Percentiles rank a stretch among this genome's conserved stretches.
phyloP scores from a whole-genome alignment of 2,113 vertebrate genomes.

The Hipposideros armiger region DNA sequence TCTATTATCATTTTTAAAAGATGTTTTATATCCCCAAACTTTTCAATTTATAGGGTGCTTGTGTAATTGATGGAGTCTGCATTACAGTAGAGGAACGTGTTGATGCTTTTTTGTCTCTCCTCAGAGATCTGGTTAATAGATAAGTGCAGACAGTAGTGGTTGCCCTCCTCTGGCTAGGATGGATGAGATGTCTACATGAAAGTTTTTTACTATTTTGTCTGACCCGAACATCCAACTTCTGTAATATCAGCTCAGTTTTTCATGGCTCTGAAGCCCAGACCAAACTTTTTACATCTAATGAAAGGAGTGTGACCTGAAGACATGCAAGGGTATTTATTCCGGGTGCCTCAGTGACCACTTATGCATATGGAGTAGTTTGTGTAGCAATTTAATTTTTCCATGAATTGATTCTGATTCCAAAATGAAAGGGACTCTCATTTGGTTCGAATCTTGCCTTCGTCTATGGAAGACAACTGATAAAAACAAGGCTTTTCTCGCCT shows the following conservation, averaged over 20 bases:
- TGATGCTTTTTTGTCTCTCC: background rate
- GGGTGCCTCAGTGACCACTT: background rate
- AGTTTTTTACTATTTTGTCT: background rate
- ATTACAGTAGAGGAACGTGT: fast-evolving
- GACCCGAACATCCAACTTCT: background rate
- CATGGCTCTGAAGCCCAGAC: background rate
- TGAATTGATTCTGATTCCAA: background rate
- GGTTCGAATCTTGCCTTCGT: background rate
- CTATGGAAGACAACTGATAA: background rate
- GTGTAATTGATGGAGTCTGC: background rate
- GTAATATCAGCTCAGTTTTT: background rate
- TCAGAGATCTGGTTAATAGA: background rate
- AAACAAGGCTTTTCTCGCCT: background rate
- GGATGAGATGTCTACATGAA: too few species aligned
- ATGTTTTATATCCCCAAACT: background rate
- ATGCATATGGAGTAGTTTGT: background rate
- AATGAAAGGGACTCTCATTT: background rate
- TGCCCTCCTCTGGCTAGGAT: background rate
- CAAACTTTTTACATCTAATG: background rate
- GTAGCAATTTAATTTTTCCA: background rate
- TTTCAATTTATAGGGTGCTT: fast-evolving
- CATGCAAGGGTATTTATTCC: background rate
- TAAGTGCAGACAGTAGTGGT: fast-evolving
- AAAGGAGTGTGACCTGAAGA: background rate
- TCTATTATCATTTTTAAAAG: background rate